Conservation (phyloP, 1,140 invertebrate species). For the Platorchestia sp. region DNA sequence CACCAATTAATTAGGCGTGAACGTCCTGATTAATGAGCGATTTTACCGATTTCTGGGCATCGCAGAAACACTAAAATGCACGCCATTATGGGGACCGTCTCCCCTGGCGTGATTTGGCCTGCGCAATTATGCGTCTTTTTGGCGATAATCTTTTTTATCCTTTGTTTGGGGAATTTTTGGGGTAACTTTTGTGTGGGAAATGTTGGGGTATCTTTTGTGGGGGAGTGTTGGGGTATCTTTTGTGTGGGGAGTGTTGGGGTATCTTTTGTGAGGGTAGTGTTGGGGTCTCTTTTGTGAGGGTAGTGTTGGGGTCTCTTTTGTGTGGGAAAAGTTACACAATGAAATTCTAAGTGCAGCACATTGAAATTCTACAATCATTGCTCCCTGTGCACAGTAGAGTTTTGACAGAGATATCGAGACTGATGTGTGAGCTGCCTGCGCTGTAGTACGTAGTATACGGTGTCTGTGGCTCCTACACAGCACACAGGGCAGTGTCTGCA, state of each 20-base stretch:
- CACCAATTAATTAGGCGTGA: not conserved
- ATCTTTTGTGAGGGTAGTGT: too few species aligned
- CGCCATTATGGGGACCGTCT: not conserved
- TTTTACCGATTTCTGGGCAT: not conserved
- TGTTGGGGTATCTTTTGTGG: not conserved
- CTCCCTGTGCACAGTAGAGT: too few species aligned
- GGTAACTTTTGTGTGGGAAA: not conserved
- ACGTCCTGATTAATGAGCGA: not conserved
- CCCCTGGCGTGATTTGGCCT: not conserved
- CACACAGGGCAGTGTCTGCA: too few species aligned
- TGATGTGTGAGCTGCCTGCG: too few species aligned
- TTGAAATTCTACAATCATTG: too few species aligned
- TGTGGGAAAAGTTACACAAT: too few species aligned
- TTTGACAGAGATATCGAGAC: too few species aligned
- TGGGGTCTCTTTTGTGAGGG: not conserved
- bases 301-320: not conserved
- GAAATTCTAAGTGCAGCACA: too few species aligned
- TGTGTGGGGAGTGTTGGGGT: not conserved
- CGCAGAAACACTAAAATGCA: not conserved
- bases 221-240: too few species aligned
- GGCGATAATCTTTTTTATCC: not conserved
- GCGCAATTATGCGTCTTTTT: not conserved
- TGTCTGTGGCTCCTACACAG: too few species aligned
- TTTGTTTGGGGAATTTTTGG: too few species aligned
- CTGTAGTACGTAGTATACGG: too few species aligned